Percentiles rank a stretch among this genome's conserved stretches.
phyloP scores from a whole-genome alignment of 2,797 vertebrate genomes.

The Prionace glauca region DNA sequence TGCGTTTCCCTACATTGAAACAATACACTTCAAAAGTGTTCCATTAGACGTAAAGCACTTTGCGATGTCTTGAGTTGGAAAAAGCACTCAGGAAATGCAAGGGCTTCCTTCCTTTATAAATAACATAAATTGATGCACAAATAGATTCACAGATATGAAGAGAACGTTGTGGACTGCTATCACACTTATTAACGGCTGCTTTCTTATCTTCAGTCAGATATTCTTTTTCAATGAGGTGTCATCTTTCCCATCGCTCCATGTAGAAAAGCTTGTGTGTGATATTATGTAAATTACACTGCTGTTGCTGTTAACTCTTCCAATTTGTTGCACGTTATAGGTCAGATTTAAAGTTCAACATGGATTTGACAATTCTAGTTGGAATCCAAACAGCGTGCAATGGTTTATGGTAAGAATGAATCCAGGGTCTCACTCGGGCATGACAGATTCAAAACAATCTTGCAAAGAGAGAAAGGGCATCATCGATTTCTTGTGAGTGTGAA shows the following conservation, averaged over 20 bases:
- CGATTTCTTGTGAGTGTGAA: neutral
- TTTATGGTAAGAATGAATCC: neutral
- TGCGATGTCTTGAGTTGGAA: neutral
- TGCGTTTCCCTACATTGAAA: neutral
- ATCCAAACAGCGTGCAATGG: neutral
- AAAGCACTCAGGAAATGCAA: neutral
- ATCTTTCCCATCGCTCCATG: neutral
- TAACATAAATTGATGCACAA: neutral
- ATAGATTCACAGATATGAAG: neutral
- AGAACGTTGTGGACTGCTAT: neutral
- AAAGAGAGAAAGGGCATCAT: neutral
- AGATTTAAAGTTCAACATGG: neutral
- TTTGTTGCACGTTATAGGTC: neutral
- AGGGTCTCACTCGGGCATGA: neutral
- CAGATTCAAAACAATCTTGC: neutral
- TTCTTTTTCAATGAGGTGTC: neutral
- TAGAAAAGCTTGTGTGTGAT: neutral
- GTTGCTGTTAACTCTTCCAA: neutral
- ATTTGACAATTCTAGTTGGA: neutral
- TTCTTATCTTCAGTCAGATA: neutral
- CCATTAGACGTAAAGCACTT: neutral
- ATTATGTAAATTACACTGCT: neutral
- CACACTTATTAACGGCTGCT: neutral
- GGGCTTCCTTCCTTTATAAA: neutral
- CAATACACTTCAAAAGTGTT: neutral